Evolutionary conservation across 2,113 vertebrate genomes (phyloP).

Genomic region (Albula glossodonta): DNA sequence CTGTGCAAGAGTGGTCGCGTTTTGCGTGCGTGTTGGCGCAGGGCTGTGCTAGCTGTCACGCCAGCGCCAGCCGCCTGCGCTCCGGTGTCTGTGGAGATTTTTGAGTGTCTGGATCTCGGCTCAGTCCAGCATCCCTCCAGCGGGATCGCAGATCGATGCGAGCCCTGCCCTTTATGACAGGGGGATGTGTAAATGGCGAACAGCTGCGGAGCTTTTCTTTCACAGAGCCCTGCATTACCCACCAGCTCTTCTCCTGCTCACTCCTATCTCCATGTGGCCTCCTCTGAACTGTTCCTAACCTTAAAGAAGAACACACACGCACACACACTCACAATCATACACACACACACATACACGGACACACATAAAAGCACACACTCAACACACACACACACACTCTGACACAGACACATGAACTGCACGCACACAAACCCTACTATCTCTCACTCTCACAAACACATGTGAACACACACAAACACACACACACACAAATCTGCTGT

Average conservation of each 20-base stretch:
- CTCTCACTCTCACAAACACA: background rate
- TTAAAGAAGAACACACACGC: background rate
- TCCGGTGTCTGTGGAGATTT: background rate
- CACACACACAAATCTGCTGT: constrained; percentile 24
- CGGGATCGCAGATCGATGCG: background rate
- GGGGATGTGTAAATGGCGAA: constrained; percentile 27
- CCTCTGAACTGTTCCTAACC: background rate
- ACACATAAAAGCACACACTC: too few species aligned
- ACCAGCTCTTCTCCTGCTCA: constrained; percentile 48
- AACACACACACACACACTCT: constrained; percentile 40
- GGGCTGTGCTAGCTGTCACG: background rate
- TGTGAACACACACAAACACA: constrained; percentile 40
- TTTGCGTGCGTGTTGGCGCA: background rate
- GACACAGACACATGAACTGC: constrained; percentile 52
- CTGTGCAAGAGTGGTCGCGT: background rate
- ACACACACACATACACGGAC: background rate
- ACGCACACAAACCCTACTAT: constrained; percentile 54
- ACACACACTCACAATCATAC: background rate
- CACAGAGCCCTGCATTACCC: background rate
- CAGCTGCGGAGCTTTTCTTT: constrained; percentile 59
- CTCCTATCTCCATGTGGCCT: background rate
- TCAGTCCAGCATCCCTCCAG: background rate
- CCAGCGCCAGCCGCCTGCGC: background rate
- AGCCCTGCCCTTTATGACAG: background rate
- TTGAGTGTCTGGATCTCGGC: background rate